Percentiles rank a stretch among this genome's conserved stretches.
Conservation (phyloP, 1,140 invertebrate genomes). For the Aricia agestis region DNA sequence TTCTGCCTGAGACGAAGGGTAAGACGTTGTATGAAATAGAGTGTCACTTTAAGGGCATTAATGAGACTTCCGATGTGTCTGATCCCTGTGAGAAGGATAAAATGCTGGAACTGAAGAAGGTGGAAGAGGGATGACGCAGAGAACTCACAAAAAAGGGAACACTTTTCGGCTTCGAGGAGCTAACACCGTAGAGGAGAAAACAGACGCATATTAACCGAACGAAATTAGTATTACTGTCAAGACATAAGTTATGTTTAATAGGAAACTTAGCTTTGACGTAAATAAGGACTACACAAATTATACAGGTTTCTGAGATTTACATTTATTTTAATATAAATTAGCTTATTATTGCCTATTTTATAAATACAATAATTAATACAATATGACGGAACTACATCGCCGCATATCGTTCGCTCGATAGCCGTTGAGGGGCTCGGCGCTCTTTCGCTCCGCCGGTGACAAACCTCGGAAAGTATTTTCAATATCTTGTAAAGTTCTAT, state of each 20-base stretch:
- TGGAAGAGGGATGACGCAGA: constrained; percentile 53
- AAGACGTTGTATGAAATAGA: constrained; percentile 82
- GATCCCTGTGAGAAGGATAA: constrained; percentile 47
- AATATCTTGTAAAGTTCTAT: constrained; percentile 61
- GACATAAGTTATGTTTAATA: background rate
- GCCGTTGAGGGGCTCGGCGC: constrained; percentile 42
- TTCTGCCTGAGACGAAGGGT: constrained; percentile 84
- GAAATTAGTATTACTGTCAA: background rate
- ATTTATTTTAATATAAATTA: constrained; percentile 20
- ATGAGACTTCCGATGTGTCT: constrained; percentile 25
- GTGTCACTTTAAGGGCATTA: constrained; percentile 58
- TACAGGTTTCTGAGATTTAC: constrained; percentile 18
- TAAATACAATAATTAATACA: constrained; percentile 39
- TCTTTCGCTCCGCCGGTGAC: constrained; percentile 38
- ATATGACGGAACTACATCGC: constrained; percentile 58
- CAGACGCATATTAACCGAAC: background rate
- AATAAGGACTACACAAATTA: background rate
- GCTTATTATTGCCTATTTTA: constrained; percentile 8
- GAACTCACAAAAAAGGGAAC: constrained; percentile 36
- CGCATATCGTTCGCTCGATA: constrained; percentile 40
- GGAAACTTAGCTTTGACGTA: background rate
- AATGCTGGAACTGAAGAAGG: constrained; percentile 57
- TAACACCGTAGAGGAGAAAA: constrained; percentile 36
- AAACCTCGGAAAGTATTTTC: constrained; percentile 55
- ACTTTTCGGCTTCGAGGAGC: constrained; percentile 44